Evolutionary conservation across 2,888 invertebrate genomes (phyloP), one percentile per base, ranked within the genome.

Genomic region (Epirrhoe alternata): DNA sequence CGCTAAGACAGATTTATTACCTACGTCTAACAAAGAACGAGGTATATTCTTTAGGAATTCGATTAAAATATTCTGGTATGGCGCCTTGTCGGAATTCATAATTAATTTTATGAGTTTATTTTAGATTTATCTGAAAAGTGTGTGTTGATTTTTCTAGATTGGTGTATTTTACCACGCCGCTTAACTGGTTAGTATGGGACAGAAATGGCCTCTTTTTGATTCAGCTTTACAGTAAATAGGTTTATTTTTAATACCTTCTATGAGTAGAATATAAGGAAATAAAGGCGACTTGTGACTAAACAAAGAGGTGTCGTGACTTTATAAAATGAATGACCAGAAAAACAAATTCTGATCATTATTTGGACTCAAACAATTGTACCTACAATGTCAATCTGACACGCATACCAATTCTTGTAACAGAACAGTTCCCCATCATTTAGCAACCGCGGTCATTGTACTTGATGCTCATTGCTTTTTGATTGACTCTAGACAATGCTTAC

Each of bases 381-480:
- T 31, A 61, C 61, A 59, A 30, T 63, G 55, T 71, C 73, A 69
- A 78, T 77, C 76, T 70, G 82, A 79, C 68, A 74, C 75, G 86
- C 82, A 85, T 86, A 84, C 83, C 79, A 82, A 77, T 75, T 71
- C 69, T 68, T 72, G 75, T 75, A 75, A 78, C 76, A 85, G 85
- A 86, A 79, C 78, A 85, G 89, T 89, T 88, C 86, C 85, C 85
- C 86, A 84, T 87, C 85, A 87, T 88, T 91, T 88, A 86, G 85
- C 86, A 85, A 86, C 79, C 77, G 81, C 88, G 90, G 92, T 91
- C 92, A 89, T 85, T 83, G 92, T 83, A 86, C 92, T 67, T 91
- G 67, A 87, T 89, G 87, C 86, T 86, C 90, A 88, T 85, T 86
- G 87, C 83, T 85, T 83, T 90, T 86, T 86, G 87, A 90, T 91